Evolutionary conservation across 2,888 invertebrate species (phyloP).

Genomic region (Sphecodes monilicornis): DNA sequence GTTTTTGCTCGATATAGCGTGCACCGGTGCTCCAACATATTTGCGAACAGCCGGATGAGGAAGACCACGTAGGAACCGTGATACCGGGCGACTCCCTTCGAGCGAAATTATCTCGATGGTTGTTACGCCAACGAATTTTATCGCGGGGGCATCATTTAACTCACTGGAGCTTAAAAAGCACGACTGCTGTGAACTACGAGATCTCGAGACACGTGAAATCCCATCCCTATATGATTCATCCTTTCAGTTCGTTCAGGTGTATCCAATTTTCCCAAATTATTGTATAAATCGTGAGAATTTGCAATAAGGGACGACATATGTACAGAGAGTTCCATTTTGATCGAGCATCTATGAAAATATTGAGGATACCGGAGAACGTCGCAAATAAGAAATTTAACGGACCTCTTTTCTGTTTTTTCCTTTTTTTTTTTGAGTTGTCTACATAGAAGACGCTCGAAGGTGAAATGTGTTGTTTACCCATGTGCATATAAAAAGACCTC

Average conservation of each 20-base stretch:
- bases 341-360: too few relatives aligned
- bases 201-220: conserved; percentile 79
- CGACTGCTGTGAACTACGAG: conserved; percentile 80
- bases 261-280: not conserved
- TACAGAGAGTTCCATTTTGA: too few relatives aligned
- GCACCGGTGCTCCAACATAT: conserved; percentile 66
- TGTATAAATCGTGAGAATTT: not conserved
- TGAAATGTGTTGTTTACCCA: too few relatives aligned
- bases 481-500: too few relatives aligned
- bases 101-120: conserved; percentile 67
- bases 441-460: too few relatives aligned
- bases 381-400: too few relatives aligned
- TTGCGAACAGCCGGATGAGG: conserved; percentile 63
- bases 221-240: conserved; percentile 82
- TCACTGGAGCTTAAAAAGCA: conserved; percentile 78
- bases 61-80: conserved; percentile 61
- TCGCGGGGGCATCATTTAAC: conserved; percentile 74
- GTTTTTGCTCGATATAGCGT: conserved; percentile 41
- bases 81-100: conserved; percentile 58
- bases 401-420: too few relatives aligned
- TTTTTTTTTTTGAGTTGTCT: too few relatives aligned
- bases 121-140: conserved; percentile 67
- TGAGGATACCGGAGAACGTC: too few relatives aligned
- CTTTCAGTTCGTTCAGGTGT: conserved; percentile 82
- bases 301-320: too few relatives aligned